Percentiles rank a stretch among this genome's conserved stretches.
These are phyloP conservation scores for Parnassius apollo DNA, from an alignment of 2,888 invertebrate genomes.

Conservation along the genomic window DNA sequence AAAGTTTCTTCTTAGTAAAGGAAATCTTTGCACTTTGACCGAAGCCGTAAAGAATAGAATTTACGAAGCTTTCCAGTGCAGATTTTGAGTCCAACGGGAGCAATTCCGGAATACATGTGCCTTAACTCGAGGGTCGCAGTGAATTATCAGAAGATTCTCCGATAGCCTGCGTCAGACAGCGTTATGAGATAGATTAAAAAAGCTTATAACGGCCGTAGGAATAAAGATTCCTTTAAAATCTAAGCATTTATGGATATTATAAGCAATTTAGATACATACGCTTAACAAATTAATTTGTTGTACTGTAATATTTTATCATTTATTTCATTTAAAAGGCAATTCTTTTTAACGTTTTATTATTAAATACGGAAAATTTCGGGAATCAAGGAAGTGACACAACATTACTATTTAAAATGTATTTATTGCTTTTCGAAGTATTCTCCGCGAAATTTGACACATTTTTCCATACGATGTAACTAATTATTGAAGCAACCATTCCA, in stretches of 20 bases:
- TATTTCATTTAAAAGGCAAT: background rate
- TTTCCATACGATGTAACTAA: too few species aligned
- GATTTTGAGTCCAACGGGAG: slow-evolving; percentile 50
- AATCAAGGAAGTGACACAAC: too few species aligned
- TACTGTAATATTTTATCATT: background rate
- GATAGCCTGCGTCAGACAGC: slow-evolving; percentile 46
- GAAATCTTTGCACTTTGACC: slow-evolving; percentile 36
- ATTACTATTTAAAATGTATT: too few species aligned
- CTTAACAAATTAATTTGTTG: background rate
- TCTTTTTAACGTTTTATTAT: background rate
- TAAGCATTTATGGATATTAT: too few species aligned
- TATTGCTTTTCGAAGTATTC: too few species aligned
- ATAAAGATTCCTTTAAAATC: background rate
- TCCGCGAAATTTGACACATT: too few species aligned
- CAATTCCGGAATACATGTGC: slow-evolving; percentile 55
- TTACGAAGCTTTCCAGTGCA: slow-evolving; percentile 38
- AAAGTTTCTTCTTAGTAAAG: slow-evolving; percentile 25
- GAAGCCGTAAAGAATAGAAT: slow-evolving; percentile 35
- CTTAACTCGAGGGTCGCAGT: slow-evolving; percentile 48
- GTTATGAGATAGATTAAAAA: slow-evolving; percentile 41
- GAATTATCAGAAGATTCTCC: slow-evolving; percentile 49
- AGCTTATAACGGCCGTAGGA: background rate
- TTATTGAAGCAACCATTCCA: too few species aligned
- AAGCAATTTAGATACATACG: background rate
- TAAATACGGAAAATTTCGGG: too few species aligned